Conservation (phyloP, 2,113 vertebrate species). For the Pollachius pollachius region DNA sequence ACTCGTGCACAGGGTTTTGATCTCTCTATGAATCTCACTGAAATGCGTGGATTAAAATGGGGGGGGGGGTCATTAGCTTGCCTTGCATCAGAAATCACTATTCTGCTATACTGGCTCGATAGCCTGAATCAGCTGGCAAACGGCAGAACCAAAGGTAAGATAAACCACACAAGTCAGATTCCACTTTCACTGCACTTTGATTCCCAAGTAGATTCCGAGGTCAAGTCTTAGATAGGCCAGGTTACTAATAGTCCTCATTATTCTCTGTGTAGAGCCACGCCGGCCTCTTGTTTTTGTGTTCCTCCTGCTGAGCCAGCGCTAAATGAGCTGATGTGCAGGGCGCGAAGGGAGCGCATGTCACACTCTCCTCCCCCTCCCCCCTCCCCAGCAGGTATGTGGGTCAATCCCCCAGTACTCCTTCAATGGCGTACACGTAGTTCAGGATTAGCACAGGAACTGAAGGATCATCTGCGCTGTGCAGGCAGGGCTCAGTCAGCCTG, state of each 20-base stretch:
- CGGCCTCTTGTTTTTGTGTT: background rate
- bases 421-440: constrained; percentile 68
- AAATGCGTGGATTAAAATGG: too few species aligned
- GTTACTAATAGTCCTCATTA: constrained; percentile 8
- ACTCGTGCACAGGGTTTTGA: too few species aligned
- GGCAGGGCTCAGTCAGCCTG: constrained; percentile 39
- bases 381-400: constrained; percentile 72
- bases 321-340: constrained; percentile 33
- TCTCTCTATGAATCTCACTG: too few species aligned
- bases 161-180: constrained; percentile 3
- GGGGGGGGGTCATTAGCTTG: too few species aligned
- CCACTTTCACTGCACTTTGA: background rate
- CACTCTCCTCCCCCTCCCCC: constrained; percentile 41
- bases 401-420: constrained; percentile 72
- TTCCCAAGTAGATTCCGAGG: constrained; percentile 16
- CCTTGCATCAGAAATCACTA: too few species aligned
- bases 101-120: background rate
- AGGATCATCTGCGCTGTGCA: constrained; percentile 69
- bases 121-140: background rate
- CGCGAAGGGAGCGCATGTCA: constrained; percentile 54
- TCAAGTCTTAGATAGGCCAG: constrained; percentile 1
- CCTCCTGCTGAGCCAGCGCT: constrained; percentile 31
- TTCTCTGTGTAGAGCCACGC: background rate
- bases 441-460: constrained; percentile 77
- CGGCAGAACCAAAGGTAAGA: background rate